Base-by-base conservation (phyloP, 2,797 vertebrate genomes). In the Poliocrania exsul region DNA sequence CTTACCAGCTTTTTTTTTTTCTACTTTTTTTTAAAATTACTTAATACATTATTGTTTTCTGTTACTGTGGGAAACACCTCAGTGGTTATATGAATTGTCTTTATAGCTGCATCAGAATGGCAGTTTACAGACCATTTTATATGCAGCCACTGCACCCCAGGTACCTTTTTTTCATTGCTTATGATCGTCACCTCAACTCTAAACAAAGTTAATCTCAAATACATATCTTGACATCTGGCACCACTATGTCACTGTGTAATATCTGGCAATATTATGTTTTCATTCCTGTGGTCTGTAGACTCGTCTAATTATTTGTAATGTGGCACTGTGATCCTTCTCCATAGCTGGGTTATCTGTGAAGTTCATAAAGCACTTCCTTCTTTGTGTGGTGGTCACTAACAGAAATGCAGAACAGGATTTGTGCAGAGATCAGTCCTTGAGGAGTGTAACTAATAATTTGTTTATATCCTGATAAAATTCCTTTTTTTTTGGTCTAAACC, bases 221-320 rank as follows among this genome's bases (percentile, higher is more conserved):
- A 6, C 0, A 0, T 6, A 2, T 53, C 38, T 75, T 86, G 78
- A 16, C 7, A 46, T 37, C 11, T 56, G 72, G 8, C 73, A 31
- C 31, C 3, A 2, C 21, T 1, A 0, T 44, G n/a, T 78, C 51
- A 42, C 26, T 25, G 5, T 5, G 3, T 38, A 56, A 26, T 78
- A 79, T 21, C 50, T 81, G 37, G 16, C 19, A 35, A 18, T 51
- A 38, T 24, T 71, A 6, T 29, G 10, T 18, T 88, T 86, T 64
- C 73, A 13, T 88, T 73, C 16, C 56, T 77, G 10, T 62, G 24
- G 31, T 83, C 53, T 88, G 3, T 56, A 77, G 62, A 88, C 20
- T 28, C 4, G 1, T 46, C 29, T 61, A 20, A 10, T 61, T 72
- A 44, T 80, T 42, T 46, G 37, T 5, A 21, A 37, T 58, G 47